These are phyloP conservation scores for Astatoreochromis straeleni DNA, from an alignment of 2,113 vertebrate species.

Conservation along the genomic window DNA sequence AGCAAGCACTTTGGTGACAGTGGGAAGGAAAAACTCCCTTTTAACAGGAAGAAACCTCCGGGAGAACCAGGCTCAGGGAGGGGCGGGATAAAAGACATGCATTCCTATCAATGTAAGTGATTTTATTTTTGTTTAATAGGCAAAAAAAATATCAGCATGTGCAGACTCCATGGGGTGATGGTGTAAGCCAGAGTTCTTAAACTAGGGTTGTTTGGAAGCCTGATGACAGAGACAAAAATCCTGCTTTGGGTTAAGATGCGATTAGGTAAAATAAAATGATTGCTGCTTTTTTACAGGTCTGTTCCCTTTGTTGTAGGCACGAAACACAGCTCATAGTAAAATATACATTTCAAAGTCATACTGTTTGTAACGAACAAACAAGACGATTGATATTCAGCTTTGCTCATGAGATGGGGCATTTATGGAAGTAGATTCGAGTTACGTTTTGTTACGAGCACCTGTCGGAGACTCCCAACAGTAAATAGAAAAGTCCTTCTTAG, in stretches of 20 bases:
- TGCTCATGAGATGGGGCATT: neutral
- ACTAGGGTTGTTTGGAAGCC: neutral
- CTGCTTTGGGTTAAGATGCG: neutral
- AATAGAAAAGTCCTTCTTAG: neutral
- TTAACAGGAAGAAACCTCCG: neutral
- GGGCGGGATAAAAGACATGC: neutral
- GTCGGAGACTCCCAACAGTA: neutral
- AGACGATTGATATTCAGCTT: neutral
- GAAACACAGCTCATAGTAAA: neutral
- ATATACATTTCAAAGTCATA: neutral
- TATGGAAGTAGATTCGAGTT: neutral
- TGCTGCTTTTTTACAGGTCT: neutral
- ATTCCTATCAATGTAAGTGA: neutral
- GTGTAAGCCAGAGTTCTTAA: neutral
- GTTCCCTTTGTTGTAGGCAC: neutral
- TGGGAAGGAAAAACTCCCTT: neutral
- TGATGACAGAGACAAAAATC: neutral
- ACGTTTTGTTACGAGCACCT: neutral
- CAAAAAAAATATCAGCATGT: neutral
- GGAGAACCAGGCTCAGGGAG: neutral
- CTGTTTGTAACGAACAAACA: neutral
- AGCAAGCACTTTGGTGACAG: neutral
- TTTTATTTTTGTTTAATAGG: neutral
- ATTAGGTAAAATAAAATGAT: neutral
- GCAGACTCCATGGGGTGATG: neutral